Percentiles rank a stretch among this genome's conserved stretches.
These are phyloP conservation scores for Anarsia innoxiella DNA, from an alignment of 2,888 invertebrate species.

Conservation along the genomic window DNA sequence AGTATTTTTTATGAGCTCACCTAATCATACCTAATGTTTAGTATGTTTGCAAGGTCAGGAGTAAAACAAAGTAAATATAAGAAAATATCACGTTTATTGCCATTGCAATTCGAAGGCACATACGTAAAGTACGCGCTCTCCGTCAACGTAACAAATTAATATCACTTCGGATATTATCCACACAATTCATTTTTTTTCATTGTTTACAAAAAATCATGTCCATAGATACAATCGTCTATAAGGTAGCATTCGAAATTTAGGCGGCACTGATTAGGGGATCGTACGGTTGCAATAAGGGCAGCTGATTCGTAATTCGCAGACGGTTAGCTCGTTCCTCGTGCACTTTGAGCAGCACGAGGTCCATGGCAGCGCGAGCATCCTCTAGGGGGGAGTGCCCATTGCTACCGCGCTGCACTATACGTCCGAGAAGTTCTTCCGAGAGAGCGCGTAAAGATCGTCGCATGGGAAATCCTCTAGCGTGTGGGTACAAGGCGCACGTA, in stretches of 20 bases:
- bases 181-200: slow-evolving; percentile 29
- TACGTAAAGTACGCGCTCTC: slow-evolving; percentile 64
- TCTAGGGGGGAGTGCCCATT: slow-evolving; percentile 93
- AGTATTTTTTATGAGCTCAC: background rate
- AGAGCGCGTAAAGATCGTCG: slow-evolving; percentile 89
- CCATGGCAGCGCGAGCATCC: slow-evolving; percentile 93
- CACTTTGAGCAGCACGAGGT: slow-evolving; percentile 88
- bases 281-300: slow-evolving; percentile 56
- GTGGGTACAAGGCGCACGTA: slow-evolving; percentile 92
- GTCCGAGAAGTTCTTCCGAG: slow-evolving; percentile 81
- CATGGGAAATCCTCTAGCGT: slow-evolving; percentile 87
- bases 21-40: background rate
- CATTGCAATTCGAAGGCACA: slow-evolving; percentile 72
- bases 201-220: slow-evolving; percentile 39
- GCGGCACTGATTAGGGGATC: slow-evolving; percentile 64
- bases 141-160: slow-evolving; percentile 67
- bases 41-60: slow-evolving; percentile 16
- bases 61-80: slow-evolving; percentile 41
- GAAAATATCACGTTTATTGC: slow-evolving; percentile 74
- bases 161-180: slow-evolving; percentile 44
- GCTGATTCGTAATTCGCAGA: slow-evolving; percentile 34
- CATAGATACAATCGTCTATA: slow-evolving; percentile 45
- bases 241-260: slow-evolving; percentile 45
- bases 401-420: slow-evolving; percentile 84
- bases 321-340: slow-evolving; percentile 46